Percentiles rank a stretch among this genome's conserved stretches.
Conservation (phyloP, 2,888 invertebrate species). For the Thymelicus lineola region DNA sequence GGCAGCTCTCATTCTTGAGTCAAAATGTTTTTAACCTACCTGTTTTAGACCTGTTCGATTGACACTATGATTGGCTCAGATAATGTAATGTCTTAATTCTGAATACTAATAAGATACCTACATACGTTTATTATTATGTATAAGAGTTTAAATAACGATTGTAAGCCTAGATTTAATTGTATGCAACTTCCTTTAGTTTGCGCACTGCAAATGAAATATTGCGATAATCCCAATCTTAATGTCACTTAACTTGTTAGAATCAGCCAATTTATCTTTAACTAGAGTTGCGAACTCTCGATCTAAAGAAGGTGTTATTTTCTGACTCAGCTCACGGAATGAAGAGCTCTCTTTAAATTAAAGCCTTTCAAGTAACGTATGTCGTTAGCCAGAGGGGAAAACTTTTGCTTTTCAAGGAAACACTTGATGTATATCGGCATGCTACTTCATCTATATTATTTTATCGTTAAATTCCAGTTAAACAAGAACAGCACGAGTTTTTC, state of each 20-base stretch:
- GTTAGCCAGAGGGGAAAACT: constrained; percentile 23
- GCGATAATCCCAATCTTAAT: constrained; percentile 15
- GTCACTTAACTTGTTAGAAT: constrained; percentile 14
- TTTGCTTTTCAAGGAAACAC: constrained; percentile 14
- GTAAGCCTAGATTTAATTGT: too few species aligned
- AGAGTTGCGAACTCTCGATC: constrained; percentile 19
- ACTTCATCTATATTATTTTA: constrained; percentile 19
- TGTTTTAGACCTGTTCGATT: too few species aligned
- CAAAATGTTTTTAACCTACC: too few species aligned
- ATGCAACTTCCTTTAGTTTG: too few species aligned
- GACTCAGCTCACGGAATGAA: constrained; percentile 24
- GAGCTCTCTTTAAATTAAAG: constrained; percentile 26
- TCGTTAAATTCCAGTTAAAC: constrained; percentile 16
- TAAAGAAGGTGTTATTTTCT: constrained; percentile 27
- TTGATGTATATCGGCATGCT: background rate
- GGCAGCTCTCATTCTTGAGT: too few species aligned
- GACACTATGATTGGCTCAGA: too few species aligned
- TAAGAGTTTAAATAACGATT: too few species aligned
- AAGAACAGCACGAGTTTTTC: background rate
- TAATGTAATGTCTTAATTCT: too few species aligned
- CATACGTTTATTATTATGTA: too few species aligned
- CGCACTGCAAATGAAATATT: background rate
- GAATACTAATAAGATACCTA: too few species aligned
- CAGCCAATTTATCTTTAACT: constrained; percentile 24
- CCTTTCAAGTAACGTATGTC: constrained; percentile 25